Conservation (phyloP, 2,888 invertebrate genomes). For the Melieria omissa region DNA sequence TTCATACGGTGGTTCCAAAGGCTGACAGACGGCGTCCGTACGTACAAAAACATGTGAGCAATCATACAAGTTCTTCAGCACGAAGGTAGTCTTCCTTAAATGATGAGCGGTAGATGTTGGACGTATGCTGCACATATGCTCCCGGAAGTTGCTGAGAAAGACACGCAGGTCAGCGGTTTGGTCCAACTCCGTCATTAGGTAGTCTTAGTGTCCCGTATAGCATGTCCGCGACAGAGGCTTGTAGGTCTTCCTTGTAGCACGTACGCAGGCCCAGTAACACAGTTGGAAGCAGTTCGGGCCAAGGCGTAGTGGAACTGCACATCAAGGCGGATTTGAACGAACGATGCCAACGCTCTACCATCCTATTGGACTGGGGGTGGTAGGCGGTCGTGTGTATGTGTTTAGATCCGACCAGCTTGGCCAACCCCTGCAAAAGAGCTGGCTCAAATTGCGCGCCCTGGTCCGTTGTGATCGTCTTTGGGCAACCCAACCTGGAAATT, state of each 20-base stretch:
- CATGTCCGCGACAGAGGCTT: slow-evolving; percentile 53
- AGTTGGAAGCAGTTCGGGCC: slow-evolving; percentile 36
- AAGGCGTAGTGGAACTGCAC: slow-evolving; percentile 15
- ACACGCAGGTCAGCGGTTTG: neutral
- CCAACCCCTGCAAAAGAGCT: slow-evolving; percentile 28
- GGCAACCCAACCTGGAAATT: slow-evolving; percentile 38
- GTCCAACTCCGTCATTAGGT: slow-evolving; percentile 42
- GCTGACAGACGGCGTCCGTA: neutral
- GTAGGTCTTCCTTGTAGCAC: slow-evolving; percentile 52
- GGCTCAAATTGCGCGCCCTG: slow-evolving; percentile 41
- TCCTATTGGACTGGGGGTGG: slow-evolving; percentile 33
- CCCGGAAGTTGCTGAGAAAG: slow-evolving; percentile 38
- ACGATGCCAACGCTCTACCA: slow-evolving; percentile 61
- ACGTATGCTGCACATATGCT: slow-evolving; percentile 18
- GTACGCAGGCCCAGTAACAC: slow-evolving; percentile 39
- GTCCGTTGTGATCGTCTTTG: slow-evolving; percentile 37
- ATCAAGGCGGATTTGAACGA: slow-evolving; percentile 60
- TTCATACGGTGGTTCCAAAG: slow-evolving; percentile 1
- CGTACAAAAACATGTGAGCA: slow-evolving; percentile 2
- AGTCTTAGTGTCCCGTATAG: slow-evolving; percentile 54
- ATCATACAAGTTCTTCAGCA: neutral
- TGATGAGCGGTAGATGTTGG: slow-evolving; percentile 13
- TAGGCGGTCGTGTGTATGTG: slow-evolving; percentile 34
- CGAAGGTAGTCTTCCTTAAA: slow-evolving; percentile 28
- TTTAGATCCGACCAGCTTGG: slow-evolving; percentile 24